Conservation (phyloP, 2,113 vertebrate species). For the Pica pica region DNA sequence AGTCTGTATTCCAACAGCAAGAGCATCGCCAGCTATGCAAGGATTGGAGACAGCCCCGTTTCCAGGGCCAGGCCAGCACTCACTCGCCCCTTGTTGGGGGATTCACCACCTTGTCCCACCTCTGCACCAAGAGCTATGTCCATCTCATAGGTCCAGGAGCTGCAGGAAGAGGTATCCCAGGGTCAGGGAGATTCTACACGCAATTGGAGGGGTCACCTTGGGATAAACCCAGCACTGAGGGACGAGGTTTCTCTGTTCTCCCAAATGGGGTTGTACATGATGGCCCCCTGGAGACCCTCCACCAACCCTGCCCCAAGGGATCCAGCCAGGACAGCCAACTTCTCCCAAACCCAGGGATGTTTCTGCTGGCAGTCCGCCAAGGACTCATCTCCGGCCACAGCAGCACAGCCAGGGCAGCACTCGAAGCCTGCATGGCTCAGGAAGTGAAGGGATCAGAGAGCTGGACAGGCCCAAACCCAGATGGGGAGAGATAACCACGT, state of each 20-base stretch:
- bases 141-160: not conserved
- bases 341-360: not conserved
- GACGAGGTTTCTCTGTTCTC: not conserved
- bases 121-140: not conserved
- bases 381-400: not conserved
- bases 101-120: not conserved
- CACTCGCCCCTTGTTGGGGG: not conserved
- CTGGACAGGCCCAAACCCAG: not conserved
- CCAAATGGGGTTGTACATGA: rapidly evolving
- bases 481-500: not conserved
- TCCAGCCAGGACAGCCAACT: rapidly evolving
- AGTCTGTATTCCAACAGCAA: not conserved
- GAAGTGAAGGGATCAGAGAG: not conserved
- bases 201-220: not conserved
- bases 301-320: not conserved
- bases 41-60: not conserved
- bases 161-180: not conserved
- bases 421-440: not conserved
- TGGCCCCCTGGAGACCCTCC: not conserved
- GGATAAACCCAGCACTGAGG: not conserved
- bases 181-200: not conserved
- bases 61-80: not conserved
- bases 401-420: not conserved
- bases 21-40: not conserved
- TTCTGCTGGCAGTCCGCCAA: not conserved